Conservation (phyloP, 1,140 invertebrate species). For the Brachionus calyciflorus region DNA sequence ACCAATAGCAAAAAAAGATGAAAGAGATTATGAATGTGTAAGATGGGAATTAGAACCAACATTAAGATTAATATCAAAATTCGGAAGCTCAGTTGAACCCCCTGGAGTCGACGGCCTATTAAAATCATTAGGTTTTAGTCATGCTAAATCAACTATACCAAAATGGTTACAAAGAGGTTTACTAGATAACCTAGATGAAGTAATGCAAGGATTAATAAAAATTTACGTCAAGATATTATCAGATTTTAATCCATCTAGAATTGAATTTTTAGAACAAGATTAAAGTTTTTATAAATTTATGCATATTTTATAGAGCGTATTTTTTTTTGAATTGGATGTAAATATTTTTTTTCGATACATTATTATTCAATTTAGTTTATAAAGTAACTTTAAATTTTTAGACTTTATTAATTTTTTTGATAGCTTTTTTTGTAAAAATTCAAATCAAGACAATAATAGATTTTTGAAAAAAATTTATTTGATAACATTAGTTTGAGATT, state of each 20-base stretch:
- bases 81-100: constrained; percentile 32
- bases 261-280: not conserved
- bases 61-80: constrained; percentile 68
- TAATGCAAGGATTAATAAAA: constrained; percentile 34
- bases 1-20: constrained; percentile 72
- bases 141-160: constrained; percentile 93
- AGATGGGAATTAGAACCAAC: constrained; percentile 97
- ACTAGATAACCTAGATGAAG: constrained; percentile 69
- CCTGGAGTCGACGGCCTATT: constrained; percentile 80
- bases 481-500: too few relatives aligned
- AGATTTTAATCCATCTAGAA: constrained; percentile 17
- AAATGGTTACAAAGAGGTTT: constrained; percentile 97
- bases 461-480: too few relatives aligned
- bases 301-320: not conserved
- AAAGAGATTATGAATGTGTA: constrained; percentile 86
- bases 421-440: too few relatives aligned
- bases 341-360: too few relatives aligned
- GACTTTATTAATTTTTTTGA: too few relatives aligned
- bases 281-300: too few relatives aligned
- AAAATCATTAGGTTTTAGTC: constrained; percentile 90
- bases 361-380: too few relatives aligned
- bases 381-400: too few relatives aligned
- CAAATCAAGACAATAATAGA: too few relatives aligned
- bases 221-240: constrained; percentile 30
- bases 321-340: constrained; percentile 6